phyloP scores from a whole-genome alignment of 2,113 vertebrate genomes.

The Sorex araneus region DNA sequence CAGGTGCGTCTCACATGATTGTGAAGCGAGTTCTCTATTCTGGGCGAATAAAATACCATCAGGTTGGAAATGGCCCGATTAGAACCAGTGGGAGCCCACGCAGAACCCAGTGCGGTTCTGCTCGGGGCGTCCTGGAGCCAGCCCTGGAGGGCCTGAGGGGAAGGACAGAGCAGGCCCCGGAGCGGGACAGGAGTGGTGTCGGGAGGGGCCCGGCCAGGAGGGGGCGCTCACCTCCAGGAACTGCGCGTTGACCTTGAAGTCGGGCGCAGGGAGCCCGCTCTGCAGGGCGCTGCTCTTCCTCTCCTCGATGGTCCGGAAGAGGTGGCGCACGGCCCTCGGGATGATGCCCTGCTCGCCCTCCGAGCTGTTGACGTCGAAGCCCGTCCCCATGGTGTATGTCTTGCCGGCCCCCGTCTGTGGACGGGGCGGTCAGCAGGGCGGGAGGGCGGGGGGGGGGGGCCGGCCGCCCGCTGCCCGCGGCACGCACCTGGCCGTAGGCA shows the following conservation, averaged over 20 bases:
- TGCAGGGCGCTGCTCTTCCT: conserved; percentile 92
- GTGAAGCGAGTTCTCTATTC: too few species aligned
- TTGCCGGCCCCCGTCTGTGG: conserved; percentile 97
- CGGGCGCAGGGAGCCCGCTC: conserved; percentile 94
- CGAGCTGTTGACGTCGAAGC: conserved; percentile 95
- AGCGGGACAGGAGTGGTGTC: too few species aligned
- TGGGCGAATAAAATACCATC: too few species aligned
- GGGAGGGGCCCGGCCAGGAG: too few species aligned
- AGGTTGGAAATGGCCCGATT: too few species aligned
- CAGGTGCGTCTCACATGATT: too few species aligned
- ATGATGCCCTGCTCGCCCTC: conserved; percentile 98
- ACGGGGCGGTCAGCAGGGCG: neutral
- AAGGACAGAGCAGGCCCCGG: too few species aligned
- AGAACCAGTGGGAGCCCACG: too few species aligned
- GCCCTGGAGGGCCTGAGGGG: too few species aligned
- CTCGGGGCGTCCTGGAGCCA: too few species aligned
- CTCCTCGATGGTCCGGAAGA: conserved; percentile 96
- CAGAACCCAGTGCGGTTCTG: too few species aligned
- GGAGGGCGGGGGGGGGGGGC: neutral
- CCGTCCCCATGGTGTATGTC: conserved; percentile 99
- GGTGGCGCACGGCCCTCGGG: conserved; percentile 95
- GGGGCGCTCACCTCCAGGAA: conserved; percentile 94
- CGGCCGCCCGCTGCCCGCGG: neutral
- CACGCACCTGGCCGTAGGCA: conserved; percentile 96
- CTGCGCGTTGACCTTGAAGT: conserved; percentile 99